Evolutionary conservation across 2,113 vertebrate genomes (phyloP).

Genomic region (Pongo abelii): DNA sequence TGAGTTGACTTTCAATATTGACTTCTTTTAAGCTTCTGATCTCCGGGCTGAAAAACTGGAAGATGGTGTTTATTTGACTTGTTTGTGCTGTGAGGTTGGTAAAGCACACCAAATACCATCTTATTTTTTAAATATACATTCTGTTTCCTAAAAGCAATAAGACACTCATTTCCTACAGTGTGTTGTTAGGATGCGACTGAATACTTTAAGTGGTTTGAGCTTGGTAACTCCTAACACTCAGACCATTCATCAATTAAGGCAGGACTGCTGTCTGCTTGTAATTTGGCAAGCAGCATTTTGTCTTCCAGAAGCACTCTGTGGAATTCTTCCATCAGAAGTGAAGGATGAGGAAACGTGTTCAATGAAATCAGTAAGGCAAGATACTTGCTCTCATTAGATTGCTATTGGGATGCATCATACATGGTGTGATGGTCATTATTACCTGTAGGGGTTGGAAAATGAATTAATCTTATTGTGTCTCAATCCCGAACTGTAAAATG

Average conservation of each 20-base stretch:
- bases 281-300: slow-evolving; percentile 61
- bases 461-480: not conserved
- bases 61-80: slow-evolving; percentile 70
- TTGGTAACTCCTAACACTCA: slow-evolving; percentile 64
- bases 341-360: slow-evolving; percentile 53
- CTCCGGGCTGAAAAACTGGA: slow-evolving; percentile 50
- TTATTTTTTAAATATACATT: slow-evolving; percentile 68
- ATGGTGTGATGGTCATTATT: not conserved
- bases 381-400: slow-evolving; percentile 36
- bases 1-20: slow-evolving; percentile 68
- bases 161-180: slow-evolving; percentile 2
- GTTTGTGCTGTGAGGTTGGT: slow-evolving; percentile 52
- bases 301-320: slow-evolving; percentile 67
- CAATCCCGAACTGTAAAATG: not conserved
- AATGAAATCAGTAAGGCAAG: slow-evolving; percentile 57
- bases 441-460: not conserved
- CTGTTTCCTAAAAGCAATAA: slow-evolving; percentile 66
- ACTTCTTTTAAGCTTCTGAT: slow-evolving; percentile 74
- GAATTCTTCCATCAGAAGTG: slow-evolving; percentile 42
- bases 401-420: slow-evolving; percentile 24
- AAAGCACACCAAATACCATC: slow-evolving; percentile 57
- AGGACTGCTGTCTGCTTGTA: slow-evolving; percentile 61
- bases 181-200: slow-evolving; percentile 55
- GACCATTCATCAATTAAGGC: slow-evolving; percentile 58
- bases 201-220: slow-evolving; percentile 61